Percentiles rank a stretch among this genome's conserved stretches.
Conservation (phyloP, 2,797 vertebrate species). For the Eospalax fontanierii region DNA sequence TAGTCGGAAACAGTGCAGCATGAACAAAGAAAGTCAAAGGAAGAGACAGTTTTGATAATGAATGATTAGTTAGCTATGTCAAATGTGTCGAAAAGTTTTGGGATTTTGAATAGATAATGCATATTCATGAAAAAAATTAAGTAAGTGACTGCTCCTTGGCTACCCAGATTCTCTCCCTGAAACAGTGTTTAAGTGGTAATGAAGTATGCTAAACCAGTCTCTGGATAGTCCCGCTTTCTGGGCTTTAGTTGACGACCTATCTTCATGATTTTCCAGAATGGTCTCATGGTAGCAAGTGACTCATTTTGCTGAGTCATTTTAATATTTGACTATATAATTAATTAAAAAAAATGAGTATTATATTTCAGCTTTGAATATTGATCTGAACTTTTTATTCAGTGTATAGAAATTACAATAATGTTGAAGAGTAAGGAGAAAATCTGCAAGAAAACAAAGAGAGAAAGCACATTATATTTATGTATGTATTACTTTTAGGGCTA, state of each 20-base stretch:
- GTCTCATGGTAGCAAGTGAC: background rate
- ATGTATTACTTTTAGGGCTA: constrained; percentile 3
- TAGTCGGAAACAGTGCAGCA: background rate
- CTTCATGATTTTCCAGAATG: background rate
- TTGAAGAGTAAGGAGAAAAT: background rate
- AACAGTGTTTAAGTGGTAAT: background rate
- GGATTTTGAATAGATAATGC: background rate
- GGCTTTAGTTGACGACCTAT: background rate
- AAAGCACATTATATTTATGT: background rate
- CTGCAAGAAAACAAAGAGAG: background rate
- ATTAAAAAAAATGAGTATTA: background rate
- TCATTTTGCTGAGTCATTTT: background rate
- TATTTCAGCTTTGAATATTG: background rate
- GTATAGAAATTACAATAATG: background rate
- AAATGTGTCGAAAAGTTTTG: background rate
- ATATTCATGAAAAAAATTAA: background rate
- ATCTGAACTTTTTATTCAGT: constrained; percentile 32
- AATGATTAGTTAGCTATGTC: background rate
- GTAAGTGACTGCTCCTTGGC: background rate
- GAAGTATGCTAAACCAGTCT: background rate
- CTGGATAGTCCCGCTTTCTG: background rate
- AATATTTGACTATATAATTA: background rate
- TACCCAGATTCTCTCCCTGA: background rate
- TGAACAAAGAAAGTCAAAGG: constrained; percentile 1
- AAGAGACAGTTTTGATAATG: background rate